Base-by-base conservation (phyloP, 2,888 invertebrate species). In the Agonopterix subpropinquella region DNA sequence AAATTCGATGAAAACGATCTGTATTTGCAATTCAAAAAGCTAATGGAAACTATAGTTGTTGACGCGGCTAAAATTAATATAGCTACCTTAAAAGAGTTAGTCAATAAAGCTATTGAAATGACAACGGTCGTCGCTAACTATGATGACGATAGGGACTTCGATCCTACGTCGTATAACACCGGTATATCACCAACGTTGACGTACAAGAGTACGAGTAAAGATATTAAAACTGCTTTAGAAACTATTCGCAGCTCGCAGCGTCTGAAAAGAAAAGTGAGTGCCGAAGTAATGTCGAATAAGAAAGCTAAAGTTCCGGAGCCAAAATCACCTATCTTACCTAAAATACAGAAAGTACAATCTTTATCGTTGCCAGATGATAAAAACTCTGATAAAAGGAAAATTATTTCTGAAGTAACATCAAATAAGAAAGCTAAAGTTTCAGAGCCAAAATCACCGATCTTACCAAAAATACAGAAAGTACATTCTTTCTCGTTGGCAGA, bases 21-120 rank as follows among this genome's bases (percentile, higher is more conserved):
- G 0, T 73, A 77, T 36, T 4, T 53, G 2, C 72, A 79, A 41
- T 77, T 84, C 35, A 77, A 73, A 54, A 66, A 54, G 0, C 45
- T 85, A 0, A 67, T 82, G 57, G 67, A 67, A 0, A 58, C 52
- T 13, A 69, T 86, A 1, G 52, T 70, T 0, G 11, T 51, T 0
- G 70, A 73, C 1, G 73, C 85, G 0, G 67, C 61, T 0, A 73
- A 71, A 11, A 51, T 71, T 0, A 70, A 78, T 36, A 51, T 62
- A 0, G 36, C 54, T 2, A 62, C 64, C 0, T 44, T 85, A 0
- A 75, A 69, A 39, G 43, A 61, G 0, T 51, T 86, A 7, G 53
- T 74, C 0, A 59, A 58, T 0, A 74, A 73, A 53, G 82, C 83
- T 0, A 45, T 77, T 0, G 73, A 80, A 42, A 80, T 85, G 78